A percentile compares a stretch with the other conserved stretches of the same genome.
These are phyloP conservation scores for Neopipo cinnamomea DNA, from an alignment of 2,113 vertebrate genomes.

Conservation along the genomic window DNA sequence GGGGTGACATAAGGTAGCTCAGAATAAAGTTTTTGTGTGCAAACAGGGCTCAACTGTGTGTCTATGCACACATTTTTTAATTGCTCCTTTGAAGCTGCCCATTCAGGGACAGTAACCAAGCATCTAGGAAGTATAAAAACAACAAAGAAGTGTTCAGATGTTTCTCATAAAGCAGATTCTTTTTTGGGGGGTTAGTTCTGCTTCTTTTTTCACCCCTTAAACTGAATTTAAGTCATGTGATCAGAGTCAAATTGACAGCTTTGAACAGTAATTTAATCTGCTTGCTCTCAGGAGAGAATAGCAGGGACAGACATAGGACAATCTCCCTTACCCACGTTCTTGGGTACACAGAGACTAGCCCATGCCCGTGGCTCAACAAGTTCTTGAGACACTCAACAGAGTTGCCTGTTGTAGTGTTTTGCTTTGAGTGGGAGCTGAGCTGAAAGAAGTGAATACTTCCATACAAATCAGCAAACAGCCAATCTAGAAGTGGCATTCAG, in stretches of 20 bases:
- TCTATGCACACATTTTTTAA: slow-evolving; percentile 68
- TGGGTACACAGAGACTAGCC: neutral
- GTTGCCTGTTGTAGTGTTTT: neutral
- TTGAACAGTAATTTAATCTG: slow-evolving; percentile 17
- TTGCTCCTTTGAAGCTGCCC: slow-evolving; percentile 66
- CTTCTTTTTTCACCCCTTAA: neutral
- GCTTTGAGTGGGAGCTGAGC: neutral
- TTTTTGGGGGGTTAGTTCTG: neutral
- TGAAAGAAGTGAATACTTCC: neutral
- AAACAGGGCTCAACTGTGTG: slow-evolving; percentile 69
- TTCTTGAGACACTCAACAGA: neutral
- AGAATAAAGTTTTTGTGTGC: slow-evolving; percentile 73
- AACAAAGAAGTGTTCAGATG: slow-evolving; percentile 61
- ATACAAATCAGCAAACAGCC: neutral
- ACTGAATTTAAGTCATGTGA: slow-evolving; percentile 47
- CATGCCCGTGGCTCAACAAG: neutral
- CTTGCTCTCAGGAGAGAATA: neutral
- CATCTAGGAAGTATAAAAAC: slow-evolving; percentile 61
- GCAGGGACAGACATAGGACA: neutral
- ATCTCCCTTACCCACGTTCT: neutral
- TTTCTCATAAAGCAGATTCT: slow-evolving; percentile 54
- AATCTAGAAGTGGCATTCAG: neutral
- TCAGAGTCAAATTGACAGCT: slow-evolving; percentile 23
- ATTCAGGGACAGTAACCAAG: slow-evolving; percentile 54
- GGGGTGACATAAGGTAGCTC: slow-evolving; percentile 74